Evolutionary conservation across 2,113 vertebrate genomes (phyloP).

Genomic region (Chionis minor): DNA sequence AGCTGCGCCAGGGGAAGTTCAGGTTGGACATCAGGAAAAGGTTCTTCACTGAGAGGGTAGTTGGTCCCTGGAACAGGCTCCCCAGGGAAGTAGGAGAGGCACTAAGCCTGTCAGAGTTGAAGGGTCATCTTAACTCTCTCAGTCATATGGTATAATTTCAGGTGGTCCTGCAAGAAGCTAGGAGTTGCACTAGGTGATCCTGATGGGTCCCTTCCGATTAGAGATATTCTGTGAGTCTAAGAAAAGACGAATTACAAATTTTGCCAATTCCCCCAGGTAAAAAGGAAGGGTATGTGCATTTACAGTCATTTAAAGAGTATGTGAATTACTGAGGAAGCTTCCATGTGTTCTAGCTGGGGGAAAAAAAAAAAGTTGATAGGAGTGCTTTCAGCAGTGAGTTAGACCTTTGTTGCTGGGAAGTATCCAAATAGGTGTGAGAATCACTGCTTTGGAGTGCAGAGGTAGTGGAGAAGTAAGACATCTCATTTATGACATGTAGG

Average conservation of each 20-base stretch:
- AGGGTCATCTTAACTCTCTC: background rate
- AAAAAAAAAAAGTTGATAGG: background rate
- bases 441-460: background rate
- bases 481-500: background rate
- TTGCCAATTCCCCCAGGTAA: background rate
- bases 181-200: background rate
- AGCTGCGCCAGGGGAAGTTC: background rate
- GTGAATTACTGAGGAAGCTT: background rate
- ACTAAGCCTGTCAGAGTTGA: background rate
- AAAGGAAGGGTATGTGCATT: background rate
- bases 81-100: background rate
- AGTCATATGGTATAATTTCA: background rate
- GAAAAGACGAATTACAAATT: background rate
- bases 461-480: background rate
- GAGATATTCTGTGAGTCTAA: background rate
- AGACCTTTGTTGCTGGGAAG: background rate
- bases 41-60: background rate
- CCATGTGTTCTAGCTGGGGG: background rate
- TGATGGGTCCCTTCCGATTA: background rate
- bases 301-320: background rate
- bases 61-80: background rate
- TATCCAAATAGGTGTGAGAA: background rate
- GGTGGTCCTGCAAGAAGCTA: fast-evolving
- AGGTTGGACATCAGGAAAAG: background rate
- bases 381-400: background rate